A percentile compares a stretch with the other conserved stretches of the same genome.
phyloP scores from a whole-genome alignment of 2,888 invertebrate genomes.

The Drosophila acutilabella region DNA sequence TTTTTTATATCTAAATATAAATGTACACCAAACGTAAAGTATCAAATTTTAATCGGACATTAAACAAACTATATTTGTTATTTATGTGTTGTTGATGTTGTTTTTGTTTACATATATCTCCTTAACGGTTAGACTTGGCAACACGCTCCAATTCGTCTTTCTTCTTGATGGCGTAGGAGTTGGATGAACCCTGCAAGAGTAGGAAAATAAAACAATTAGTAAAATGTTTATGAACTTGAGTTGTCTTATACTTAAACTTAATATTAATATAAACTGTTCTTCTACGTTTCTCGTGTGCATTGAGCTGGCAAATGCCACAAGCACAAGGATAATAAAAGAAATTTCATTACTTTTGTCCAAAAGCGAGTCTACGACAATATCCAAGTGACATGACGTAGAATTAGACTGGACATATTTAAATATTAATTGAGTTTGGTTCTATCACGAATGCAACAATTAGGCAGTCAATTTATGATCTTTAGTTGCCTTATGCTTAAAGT shows the following conservation, averaged over 20 bases:
- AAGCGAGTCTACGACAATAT: slow-evolving; percentile 80
- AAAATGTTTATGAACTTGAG: not conserved
- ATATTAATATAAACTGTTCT: slow-evolving; percentile 54
- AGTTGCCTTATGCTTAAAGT: not conserved
- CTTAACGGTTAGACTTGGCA: slow-evolving; percentile 99
- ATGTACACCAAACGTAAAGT: slow-evolving; percentile 57
- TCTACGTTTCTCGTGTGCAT: slow-evolving; percentile 82
- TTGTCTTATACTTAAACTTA: not conserved
- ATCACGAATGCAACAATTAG: slow-evolving; percentile 1
- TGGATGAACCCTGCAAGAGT: slow-evolving; percentile 94
- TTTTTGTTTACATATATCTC: slow-evolving; percentile 28
- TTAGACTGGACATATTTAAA: slow-evolving; percentile 22
- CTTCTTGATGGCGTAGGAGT: slow-evolving; percentile 99
- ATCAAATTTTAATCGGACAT: slow-evolving; percentile 63
- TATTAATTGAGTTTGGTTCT: not conserved
- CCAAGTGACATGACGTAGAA: slow-evolving; percentile 64
- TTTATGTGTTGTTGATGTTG: slow-evolving; percentile 43
- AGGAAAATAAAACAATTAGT: not conserved
- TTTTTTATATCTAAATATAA: slow-evolving; percentile 45
- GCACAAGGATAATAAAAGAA: slow-evolving; percentile 83
- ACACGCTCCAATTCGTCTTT: slow-evolving; percentile 99
- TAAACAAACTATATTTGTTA: slow-evolving; percentile 61
- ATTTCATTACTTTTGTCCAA: slow-evolving; percentile 74
- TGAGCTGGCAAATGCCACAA: slow-evolving; percentile 52
- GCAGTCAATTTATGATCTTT: not conserved